phyloP scores from a whole-genome alignment of 2,888 invertebrate species.

The Tachina lurida region DNA sequence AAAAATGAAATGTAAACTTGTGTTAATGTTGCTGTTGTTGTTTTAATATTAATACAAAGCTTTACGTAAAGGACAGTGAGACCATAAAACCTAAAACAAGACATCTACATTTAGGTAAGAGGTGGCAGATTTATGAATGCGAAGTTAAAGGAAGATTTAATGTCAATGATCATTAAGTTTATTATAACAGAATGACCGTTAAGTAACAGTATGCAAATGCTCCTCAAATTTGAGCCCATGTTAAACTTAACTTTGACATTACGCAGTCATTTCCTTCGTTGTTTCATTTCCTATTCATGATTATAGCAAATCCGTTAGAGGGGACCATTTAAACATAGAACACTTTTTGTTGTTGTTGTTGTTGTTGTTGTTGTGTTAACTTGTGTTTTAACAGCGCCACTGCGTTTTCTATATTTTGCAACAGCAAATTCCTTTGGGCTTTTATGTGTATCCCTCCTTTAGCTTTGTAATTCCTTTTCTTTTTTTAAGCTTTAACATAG shows the following conservation, averaged over 20 bases:
- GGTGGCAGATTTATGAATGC: background rate
- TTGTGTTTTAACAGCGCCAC: background rate
- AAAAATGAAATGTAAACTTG: constrained; percentile 26
- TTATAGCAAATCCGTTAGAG: constrained; percentile 4
- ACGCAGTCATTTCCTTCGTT: constrained; percentile 8
- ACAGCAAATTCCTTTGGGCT: background rate
- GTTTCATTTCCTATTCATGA: background rate
- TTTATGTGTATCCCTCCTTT: background rate
- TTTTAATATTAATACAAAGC: constrained; percentile 38
- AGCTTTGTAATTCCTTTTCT: constrained; percentile 19
- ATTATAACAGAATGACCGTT: constrained; percentile 40
- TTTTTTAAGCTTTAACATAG: constrained; percentile 26
- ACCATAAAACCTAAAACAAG: constrained; percentile 46
- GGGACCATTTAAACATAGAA: constrained; percentile 19
- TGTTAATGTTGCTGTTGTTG: background rate
- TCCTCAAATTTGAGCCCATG: constrained; percentile 65
- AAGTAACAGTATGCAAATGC: constrained; percentile 59
- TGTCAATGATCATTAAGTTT: constrained; percentile 26
- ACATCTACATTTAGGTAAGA: constrained; percentile 15
- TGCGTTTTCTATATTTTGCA: constrained; percentile 24
- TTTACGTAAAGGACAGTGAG: constrained; percentile 29
- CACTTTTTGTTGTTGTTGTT: background rate
- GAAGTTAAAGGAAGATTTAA: constrained; percentile 21
- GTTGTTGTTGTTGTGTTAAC: background rate
- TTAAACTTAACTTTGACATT: constrained; percentile 54